Conservation (phyloP, 2,888 invertebrate genomes). For the Callyntrura guangdongensis region DNA sequence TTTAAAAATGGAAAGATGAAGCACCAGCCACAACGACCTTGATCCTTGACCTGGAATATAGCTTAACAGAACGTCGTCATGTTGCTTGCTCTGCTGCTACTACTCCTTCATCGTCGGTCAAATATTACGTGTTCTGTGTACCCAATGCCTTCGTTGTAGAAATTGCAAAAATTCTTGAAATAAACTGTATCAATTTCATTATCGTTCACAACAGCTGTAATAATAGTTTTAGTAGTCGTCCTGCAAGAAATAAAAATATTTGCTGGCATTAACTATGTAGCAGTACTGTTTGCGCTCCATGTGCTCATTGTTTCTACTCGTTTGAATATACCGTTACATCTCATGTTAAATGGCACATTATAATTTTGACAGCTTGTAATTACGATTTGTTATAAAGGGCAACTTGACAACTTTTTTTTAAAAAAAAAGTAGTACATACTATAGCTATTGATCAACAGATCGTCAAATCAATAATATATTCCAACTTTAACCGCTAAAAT, state of each 20-base stretch:
- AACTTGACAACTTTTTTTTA: too few species aligned
- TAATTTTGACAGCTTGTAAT: constrained; percentile 53
- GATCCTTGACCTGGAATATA: constrained; percentile 67
- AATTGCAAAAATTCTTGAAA: constrained; percentile 21
- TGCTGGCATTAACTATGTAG: background rate
- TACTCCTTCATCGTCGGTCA: background rate
- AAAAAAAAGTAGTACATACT: background rate
- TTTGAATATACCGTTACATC: background rate
- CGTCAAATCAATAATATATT: background rate
- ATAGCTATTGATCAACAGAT: background rate
- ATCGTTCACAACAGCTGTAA: constrained; percentile 1
- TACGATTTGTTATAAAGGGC: constrained; percentile 6
- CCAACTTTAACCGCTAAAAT: background rate
- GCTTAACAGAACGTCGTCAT: background rate
- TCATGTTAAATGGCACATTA: background rate
- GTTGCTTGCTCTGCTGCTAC: background rate
- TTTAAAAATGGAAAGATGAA: background rate
- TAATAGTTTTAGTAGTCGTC: background rate
- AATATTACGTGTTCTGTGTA: too few species aligned
- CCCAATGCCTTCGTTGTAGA: constrained; percentile 41
- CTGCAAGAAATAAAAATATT: constrained; percentile 10
- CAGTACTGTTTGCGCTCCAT: background rate
- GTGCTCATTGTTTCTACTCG: background rate
- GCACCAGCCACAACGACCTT: constrained; percentile 40
- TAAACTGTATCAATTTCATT: constrained; percentile 38